Percentiles rank a stretch among this genome's conserved stretches.
These are phyloP conservation scores for Brachionus angularis DNA, from an alignment of 1,140 invertebrate genomes.

Conservation along the genomic window DNA sequence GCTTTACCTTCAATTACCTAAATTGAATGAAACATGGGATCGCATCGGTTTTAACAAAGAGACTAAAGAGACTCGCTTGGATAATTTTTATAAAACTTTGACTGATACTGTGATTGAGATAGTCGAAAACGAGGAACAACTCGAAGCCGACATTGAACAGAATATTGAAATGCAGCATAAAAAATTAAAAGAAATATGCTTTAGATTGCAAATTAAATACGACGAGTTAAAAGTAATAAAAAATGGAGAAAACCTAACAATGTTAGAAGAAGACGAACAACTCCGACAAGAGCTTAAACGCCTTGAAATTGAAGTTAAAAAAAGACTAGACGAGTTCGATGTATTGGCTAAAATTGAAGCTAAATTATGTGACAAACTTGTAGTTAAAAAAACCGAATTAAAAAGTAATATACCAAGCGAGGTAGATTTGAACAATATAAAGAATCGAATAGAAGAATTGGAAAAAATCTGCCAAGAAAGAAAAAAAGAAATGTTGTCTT, in stretches of 20 bases:
- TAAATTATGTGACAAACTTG: slow-evolving; percentile 4
- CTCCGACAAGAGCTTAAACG: slow-evolving; percentile 8
- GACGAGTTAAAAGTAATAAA: slow-evolving; percentile 7
- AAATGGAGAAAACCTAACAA: background rate
- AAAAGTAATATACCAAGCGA: slow-evolving; percentile 5
- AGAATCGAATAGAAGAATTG: background rate
- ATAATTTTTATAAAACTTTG: background rate
- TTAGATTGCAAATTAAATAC: background rate
- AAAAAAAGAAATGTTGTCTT: background rate
- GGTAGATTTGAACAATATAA: background rate
- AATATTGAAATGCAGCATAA: background rate
- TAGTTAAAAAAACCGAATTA: background rate
- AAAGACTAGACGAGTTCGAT: slow-evolving; percentile 10
- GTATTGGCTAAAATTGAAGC: background rate
- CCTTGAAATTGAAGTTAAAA: slow-evolving; percentile 28
- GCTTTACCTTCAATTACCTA: background rate
- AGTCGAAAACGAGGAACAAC: background rate
- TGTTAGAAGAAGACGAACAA: background rate
- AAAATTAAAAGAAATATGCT: slow-evolving; percentile 29
- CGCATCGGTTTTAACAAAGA: slow-evolving; percentile 11
- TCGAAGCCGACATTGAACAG: background rate
- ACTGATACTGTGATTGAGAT: background rate
- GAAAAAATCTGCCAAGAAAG: background rate
- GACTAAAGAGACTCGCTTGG: background rate
- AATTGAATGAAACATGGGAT: slow-evolving; percentile 9